These are phyloP conservation scores for Alauda arvensis DNA, from an alignment of 2,797 vertebrate genomes.

Conservation along the genomic window DNA sequence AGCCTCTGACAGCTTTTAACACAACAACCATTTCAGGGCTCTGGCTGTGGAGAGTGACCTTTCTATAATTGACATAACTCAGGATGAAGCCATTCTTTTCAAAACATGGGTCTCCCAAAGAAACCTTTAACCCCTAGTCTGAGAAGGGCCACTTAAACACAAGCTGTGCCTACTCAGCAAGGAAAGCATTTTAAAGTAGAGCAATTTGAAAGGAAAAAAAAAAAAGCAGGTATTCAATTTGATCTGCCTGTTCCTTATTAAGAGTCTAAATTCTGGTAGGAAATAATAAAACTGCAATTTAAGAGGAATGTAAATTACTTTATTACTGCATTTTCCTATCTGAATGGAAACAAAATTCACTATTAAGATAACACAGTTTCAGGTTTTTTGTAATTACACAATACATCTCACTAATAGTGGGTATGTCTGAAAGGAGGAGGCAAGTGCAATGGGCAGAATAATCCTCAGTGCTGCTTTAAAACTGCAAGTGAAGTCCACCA, in stretches of 20 bases:
- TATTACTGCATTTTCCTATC: conserved; percentile 7
- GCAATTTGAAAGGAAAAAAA: neutral
- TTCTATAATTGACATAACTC: conserved; percentile 64
- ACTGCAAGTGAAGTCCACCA: neutral
- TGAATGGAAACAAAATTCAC: conserved; percentile 37
- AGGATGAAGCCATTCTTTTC: conserved; percentile 62
- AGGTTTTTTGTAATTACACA: conserved; percentile 15
- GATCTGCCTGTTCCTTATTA: conserved; percentile 30
- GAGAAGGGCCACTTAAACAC: conserved; percentile 38
- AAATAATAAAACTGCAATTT: conserved; percentile 39
- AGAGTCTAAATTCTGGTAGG: neutral
- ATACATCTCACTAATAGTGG: neutral
- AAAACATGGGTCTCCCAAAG: conserved; percentile 51
- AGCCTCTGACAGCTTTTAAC: conserved; percentile 60
- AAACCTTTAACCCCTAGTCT: conserved; percentile 56
- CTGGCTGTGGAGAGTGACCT: conserved; percentile 64
- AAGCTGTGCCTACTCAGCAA: conserved; percentile 56
- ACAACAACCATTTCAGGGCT: conserved; percentile 58
- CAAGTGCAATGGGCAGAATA: neutral
- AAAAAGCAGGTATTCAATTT: conserved; percentile 1
- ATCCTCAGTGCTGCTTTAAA: neutral
- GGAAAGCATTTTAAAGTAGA: conserved; percentile 39
- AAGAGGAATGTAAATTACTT: conserved; percentile 17
- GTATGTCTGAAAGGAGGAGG: neutral
- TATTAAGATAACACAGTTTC: conserved; percentile 12